Percentiles rank a stretch among this genome's conserved stretches.
These are phyloP conservation scores for Hypanus sabinus DNA, from an alignment of 2,113 vertebrate genomes.

Conservation along the genomic window DNA sequence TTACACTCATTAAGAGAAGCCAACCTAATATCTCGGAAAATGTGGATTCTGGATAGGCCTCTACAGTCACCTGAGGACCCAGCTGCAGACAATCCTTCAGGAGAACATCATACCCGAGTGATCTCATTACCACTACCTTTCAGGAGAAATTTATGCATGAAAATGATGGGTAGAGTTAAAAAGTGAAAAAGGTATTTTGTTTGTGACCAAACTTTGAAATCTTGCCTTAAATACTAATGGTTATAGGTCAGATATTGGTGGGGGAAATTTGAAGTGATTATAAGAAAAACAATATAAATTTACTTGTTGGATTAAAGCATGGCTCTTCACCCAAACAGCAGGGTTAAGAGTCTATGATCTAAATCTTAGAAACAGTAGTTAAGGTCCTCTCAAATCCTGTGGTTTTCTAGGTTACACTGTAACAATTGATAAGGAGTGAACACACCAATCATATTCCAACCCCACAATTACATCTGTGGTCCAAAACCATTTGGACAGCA, in stretches of 20 bases:
- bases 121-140: too few species aligned
- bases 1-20: too few species aligned
- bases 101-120: too few species aligned
- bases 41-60: too few species aligned
- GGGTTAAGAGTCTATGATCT: not conserved
- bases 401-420: not conserved
- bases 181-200: not conserved
- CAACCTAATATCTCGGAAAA: too few species aligned
- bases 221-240: not conserved
- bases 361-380: not conserved
- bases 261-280: not conserved
- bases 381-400: not conserved
- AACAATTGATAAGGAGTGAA: not conserved
- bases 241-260: not conserved
- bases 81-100: too few species aligned
- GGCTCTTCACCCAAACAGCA: not conserved
- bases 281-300: not conserved
- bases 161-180: not conserved
- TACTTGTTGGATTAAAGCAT: not conserved
- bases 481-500: not conserved
- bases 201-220: not conserved
- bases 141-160: not conserved
- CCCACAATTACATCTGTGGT: not conserved
- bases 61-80: too few species aligned
- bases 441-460: not conserved